Percentiles rank a stretch among this genome's conserved stretches.
Conservation (phyloP, 2,797 vertebrate species). For the Botia almorhae region DNA sequence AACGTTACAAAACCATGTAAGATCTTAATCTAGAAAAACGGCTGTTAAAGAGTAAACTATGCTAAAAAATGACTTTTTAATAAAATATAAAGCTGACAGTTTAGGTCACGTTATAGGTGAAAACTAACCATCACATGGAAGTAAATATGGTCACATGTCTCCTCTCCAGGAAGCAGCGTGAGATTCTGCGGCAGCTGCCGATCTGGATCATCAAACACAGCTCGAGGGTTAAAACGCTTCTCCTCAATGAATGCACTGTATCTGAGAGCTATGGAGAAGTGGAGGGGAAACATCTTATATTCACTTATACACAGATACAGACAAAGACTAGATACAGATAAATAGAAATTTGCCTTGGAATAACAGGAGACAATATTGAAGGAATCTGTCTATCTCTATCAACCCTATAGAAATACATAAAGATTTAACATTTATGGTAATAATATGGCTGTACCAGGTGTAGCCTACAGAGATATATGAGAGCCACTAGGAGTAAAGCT, state of each 20-base stretch:
- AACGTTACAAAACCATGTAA: slow-evolving; percentile 34
- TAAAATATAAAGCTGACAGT: slow-evolving; percentile 1
- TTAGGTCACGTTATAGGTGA: background rate
- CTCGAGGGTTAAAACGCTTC: slow-evolving; percentile 89
- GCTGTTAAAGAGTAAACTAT: background rate
- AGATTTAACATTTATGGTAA: slow-evolving; percentile 14
- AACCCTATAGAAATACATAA: background rate
- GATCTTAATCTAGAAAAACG: background rate
- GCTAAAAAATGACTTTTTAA: slow-evolving; percentile 19
- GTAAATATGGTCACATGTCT: slow-evolving; percentile 83
- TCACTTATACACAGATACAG: background rate
- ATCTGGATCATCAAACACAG: slow-evolving; percentile 85
- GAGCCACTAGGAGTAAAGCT: background rate
- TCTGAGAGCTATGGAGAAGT: slow-evolving; percentile 69
- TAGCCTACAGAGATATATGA: slow-evolving; percentile 32
- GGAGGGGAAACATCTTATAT: slow-evolving; percentile 3
- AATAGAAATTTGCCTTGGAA: background rate
- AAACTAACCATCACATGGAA: slow-evolving; percentile 93
- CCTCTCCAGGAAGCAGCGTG: slow-evolving; percentile 74
- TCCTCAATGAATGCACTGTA: slow-evolving; percentile 89
- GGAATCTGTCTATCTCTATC: background rate
- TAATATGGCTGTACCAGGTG: slow-evolving; percentile 14
- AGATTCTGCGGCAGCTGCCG: slow-evolving; percentile 76
- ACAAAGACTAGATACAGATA: too few relatives aligned
- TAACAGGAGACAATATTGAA: background rate